phyloP scores from a whole-genome alignment of 1,140 invertebrate species.

The Megalopta genalis region DNA sequence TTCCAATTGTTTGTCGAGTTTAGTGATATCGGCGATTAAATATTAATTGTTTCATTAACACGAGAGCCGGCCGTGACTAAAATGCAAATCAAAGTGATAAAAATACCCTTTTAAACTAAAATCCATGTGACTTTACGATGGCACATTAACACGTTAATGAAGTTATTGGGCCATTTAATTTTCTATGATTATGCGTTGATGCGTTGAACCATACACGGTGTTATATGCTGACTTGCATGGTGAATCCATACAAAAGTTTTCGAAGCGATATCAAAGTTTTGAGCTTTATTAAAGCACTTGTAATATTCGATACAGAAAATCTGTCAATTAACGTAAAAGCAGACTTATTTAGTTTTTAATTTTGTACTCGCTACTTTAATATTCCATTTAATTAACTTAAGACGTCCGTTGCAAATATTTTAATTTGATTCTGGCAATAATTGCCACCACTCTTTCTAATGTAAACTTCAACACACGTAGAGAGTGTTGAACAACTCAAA shows the following conservation, averaged over 20 bases:
- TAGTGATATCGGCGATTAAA: constrained; percentile 14
- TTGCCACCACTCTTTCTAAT: no score
- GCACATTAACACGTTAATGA: neutral
- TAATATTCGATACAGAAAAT: no score
- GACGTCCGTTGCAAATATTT: no score
- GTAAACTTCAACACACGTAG: no score
- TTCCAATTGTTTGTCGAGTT: constrained; percentile 23
- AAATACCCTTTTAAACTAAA: constrained; percentile 9
- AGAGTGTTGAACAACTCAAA: no score
- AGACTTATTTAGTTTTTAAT: no score
- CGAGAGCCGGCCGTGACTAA: neutral
- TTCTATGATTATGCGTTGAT: neutral
- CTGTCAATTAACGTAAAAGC: no score
- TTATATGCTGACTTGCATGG: neutral
- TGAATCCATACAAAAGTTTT: neutral
- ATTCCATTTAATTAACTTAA: no score
- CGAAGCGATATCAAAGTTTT: neutral
- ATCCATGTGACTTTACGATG: neutral
- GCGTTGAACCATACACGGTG: neutral
- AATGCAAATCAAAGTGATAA: constrained; percentile 6
- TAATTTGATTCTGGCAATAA: no score
- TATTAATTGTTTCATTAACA: constrained; percentile 34
- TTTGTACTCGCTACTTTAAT: no score
- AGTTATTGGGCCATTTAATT: neutral
- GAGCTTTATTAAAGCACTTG: neutral